phyloP scores from a whole-genome alignment of 1,140 invertebrate genomes.

The Drosophila varians region DNA sequence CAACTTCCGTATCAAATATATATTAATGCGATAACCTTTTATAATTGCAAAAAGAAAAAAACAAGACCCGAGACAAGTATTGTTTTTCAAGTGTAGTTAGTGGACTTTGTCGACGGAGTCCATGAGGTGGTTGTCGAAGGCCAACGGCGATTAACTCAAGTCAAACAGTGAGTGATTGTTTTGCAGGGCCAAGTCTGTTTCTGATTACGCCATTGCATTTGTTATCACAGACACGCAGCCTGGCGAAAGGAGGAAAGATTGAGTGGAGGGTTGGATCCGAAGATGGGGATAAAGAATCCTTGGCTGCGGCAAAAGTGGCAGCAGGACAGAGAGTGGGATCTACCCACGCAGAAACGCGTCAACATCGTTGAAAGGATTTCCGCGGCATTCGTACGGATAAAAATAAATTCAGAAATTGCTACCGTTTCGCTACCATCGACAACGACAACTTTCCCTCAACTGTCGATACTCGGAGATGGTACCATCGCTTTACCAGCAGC shows the following conservation, averaged over 20 bases:
- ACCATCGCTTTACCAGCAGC: neutral
- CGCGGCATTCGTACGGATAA: conserved; percentile 73
- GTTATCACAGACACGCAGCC: conserved; percentile 59
- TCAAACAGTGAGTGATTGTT: conserved; percentile 80
- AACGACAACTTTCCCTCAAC: conserved; percentile 69
- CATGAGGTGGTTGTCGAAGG: conserved; percentile 53
- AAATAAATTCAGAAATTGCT: conserved; percentile 81
- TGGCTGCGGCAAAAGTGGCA: conserved; percentile 3
- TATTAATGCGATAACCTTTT: too few species aligned
- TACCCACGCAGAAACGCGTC: conserved; percentile 61
- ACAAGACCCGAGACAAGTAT: too few species aligned
- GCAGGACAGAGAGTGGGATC: neutral
- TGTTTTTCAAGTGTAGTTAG: conserved; percentile 11
- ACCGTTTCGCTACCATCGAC: conserved; percentile 61
- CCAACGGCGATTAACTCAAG: conserved; percentile 79
- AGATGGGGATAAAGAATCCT: conserved; percentile 27
- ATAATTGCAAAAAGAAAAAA: too few species aligned
- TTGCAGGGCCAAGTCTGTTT: conserved; percentile 65
- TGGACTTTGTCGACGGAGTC: conserved; percentile 50
- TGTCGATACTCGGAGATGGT: conserved; percentile 55
- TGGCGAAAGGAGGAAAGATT: neutral
- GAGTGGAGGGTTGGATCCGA: conserved; percentile 1
- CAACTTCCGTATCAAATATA: too few species aligned
- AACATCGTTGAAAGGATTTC: conserved; percentile 73
- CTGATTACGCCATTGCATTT: conserved; percentile 75